Evolutionary conservation across 2,888 invertebrate genomes (phyloP).

Genomic region (Diadegma fenestrale): DNA sequence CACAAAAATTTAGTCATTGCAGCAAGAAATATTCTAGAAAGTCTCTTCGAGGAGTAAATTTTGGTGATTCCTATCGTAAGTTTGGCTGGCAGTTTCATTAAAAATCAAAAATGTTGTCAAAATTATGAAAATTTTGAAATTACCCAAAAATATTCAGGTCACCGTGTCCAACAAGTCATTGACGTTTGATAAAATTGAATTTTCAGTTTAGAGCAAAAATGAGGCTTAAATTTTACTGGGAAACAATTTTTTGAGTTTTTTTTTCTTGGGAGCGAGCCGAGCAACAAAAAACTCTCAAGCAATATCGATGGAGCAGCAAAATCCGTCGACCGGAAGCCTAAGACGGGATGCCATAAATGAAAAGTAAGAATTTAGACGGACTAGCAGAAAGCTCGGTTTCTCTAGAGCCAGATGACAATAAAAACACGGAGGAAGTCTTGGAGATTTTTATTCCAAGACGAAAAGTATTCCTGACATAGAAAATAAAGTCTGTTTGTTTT

Average conservation of each 20-base stretch:
- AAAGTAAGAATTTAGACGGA: slow-evolving; percentile 14
- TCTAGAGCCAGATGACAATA: slow-evolving; percentile 61
- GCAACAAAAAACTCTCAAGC: background rate
- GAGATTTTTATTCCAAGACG: slow-evolving; percentile 69
- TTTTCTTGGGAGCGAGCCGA: background rate
- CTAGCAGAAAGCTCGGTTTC: slow-evolving; percentile 14
- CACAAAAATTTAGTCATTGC: too few relatives aligned
- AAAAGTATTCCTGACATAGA: slow-evolving; percentile 43
- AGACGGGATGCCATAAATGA: background rate
- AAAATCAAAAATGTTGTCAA: too few relatives aligned
- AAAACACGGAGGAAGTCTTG: slow-evolving; percentile 74
- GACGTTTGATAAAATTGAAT: too few relatives aligned
- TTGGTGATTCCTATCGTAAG: too few relatives aligned
- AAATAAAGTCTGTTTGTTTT: slow-evolving; percentile 34
- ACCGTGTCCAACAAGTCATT: too few relatives aligned
- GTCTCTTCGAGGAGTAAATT: too few relatives aligned
- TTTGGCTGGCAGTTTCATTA: too few relatives aligned
- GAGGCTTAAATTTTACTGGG: background rate
- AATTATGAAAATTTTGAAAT: too few relatives aligned
- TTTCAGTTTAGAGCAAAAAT: background rate
- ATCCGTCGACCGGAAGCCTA: background rate
- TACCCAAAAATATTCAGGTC: too few relatives aligned
- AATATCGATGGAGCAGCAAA: background rate
- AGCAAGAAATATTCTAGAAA: too few relatives aligned
- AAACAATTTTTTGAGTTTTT: background rate